Evolutionary conservation across 2,888 invertebrate genomes (phyloP).

Genomic region (Microctonus aethiopoides): DNA sequence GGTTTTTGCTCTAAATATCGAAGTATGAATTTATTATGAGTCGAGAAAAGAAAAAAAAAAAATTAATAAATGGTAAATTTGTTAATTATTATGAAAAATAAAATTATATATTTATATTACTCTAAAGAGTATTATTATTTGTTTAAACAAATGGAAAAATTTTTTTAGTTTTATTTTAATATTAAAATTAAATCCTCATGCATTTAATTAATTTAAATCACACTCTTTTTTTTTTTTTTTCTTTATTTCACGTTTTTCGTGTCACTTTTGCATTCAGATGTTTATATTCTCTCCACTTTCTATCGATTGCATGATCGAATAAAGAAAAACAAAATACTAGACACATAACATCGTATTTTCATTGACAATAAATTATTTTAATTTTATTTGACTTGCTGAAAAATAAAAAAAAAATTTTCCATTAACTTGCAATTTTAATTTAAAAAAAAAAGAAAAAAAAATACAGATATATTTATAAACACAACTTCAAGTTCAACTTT

Average conservation of each 20-base stretch:
- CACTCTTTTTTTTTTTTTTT: not conserved
- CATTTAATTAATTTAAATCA: constrained; percentile 2
- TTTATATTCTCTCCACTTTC: constrained; percentile 20
- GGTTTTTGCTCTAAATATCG: not conserved
- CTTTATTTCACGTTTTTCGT: not conserved
- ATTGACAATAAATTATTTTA: not conserved
- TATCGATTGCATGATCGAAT: constrained; percentile 28
- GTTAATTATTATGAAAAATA: not conserved
- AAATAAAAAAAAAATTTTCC: too few species aligned
- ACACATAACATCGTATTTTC: constrained; percentile 11
- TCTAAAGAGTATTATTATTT: not conserved
- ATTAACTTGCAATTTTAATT: not conserved
- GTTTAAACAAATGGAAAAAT: not conserved
- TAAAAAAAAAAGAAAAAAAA: not conserved
- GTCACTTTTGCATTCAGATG: not conserved
- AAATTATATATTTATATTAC: not conserved
- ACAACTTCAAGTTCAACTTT: too few species aligned
- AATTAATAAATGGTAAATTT: not conserved
- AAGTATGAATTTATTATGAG: not conserved
- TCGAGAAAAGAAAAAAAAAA: not conserved
- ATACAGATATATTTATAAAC: not conserved
- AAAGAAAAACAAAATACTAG: constrained; percentile 11
- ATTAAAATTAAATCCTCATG: not conserved
- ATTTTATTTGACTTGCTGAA: too few species aligned
- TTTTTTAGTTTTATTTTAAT: not conserved